Evolutionary conservation across 1,140 invertebrate genomes (phyloP).

Genomic region (Euglossa dilemma): DNA sequence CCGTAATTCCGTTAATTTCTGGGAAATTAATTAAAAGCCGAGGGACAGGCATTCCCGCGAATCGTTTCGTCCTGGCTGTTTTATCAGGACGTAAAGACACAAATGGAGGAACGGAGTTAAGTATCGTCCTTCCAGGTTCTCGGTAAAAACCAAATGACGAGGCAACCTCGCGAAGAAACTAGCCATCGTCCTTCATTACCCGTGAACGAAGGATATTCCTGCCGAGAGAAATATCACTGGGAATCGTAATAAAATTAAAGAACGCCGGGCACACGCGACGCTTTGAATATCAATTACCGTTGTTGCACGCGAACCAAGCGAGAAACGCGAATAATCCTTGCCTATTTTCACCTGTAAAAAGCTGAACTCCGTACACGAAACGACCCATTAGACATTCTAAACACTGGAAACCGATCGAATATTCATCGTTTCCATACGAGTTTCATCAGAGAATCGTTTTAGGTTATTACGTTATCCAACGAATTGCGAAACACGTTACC

Average conservation of each 20-base stretch:
- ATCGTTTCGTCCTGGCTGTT: no score
- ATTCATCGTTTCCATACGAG: neutral
- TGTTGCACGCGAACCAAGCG: no score
- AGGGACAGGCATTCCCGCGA: no score
- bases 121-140: slow-evolving; percentile 32
- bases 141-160: slow-evolving; percentile 22
- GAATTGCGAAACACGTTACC: no score
- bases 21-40: no score
- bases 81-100: no score
- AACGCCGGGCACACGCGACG: no score
- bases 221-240: neutral
- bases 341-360: neutral
- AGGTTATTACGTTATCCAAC: no score
- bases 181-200: slow-evolving; percentile 12
- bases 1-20: no score
- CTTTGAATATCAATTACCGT: neutral
- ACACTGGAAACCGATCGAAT: neutral
- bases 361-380: neutral
- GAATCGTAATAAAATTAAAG: slow-evolving; percentile 8
- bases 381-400: neutral
- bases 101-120: neutral
- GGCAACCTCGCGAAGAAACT: neutral
- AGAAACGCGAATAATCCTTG: neutral
- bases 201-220: slow-evolving; percentile 6
- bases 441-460: neutral